Evolutionary conservation across 2,797 vertebrate species (phyloP).

Genomic region (Parambassis ranga): DNA sequence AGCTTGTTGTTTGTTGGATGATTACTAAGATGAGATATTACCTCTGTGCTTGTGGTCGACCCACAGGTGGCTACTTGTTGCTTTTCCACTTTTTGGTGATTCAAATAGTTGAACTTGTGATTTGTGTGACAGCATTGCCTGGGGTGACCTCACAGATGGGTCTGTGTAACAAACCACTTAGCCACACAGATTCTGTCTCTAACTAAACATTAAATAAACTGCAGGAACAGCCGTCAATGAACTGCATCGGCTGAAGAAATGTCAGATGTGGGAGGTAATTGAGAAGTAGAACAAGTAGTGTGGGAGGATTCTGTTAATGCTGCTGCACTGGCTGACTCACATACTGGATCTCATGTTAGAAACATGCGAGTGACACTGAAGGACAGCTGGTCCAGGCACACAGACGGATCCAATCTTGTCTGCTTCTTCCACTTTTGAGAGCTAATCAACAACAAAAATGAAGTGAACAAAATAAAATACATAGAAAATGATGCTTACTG

Average conservation of each 20-base stretch:
- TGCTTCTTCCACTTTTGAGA: background rate
- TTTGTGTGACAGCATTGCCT: too few relatives aligned
- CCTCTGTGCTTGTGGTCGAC: too few relatives aligned
- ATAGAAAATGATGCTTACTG: too few relatives aligned
- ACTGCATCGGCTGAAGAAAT: background rate
- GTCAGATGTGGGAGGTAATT: constrained; percentile 24
- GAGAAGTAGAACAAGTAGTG: background rate
- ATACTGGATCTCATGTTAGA: background rate
- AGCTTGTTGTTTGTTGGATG: too few relatives aligned
- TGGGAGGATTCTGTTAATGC: constrained; percentile 6
- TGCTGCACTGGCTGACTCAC: background rate
- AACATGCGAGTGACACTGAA: background rate
- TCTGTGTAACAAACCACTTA: background rate
- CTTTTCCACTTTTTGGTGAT: too few relatives aligned
- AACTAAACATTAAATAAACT: background rate
- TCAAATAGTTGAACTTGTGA: too few relatives aligned
- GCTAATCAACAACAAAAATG: background rate
- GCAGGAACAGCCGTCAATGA: background rate
- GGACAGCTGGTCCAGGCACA: background rate
- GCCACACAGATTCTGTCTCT: too few relatives aligned
- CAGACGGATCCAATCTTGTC: too few relatives aligned
- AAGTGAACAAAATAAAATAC: background rate
- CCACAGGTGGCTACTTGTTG: too few relatives aligned
- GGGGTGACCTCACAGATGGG: too few relatives aligned
- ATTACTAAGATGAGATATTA: too few relatives aligned